Evolutionary conservation across 2,797 vertebrate genomes (phyloP).

Genomic region (Dallia pectoralis): DNA sequence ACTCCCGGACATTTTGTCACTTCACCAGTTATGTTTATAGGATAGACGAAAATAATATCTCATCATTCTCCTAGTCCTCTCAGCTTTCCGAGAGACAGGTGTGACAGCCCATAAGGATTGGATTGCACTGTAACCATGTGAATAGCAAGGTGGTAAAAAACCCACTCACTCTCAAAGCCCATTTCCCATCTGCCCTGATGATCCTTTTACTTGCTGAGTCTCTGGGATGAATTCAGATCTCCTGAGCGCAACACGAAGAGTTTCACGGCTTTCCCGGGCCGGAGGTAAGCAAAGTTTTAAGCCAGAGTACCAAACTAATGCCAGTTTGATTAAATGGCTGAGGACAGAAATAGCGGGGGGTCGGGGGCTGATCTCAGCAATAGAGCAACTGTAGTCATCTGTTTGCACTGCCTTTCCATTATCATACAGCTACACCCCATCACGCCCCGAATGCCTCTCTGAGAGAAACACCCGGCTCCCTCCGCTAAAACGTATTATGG

Average conservation of each 20-base stretch:
- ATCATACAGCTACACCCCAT: background rate
- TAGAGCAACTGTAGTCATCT: constrained; percentile 42
- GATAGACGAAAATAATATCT: background rate
- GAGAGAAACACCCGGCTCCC: background rate
- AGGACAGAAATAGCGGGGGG: constrained; percentile 65
- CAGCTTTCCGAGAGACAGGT: background rate
- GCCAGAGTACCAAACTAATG: constrained; percentile 67
- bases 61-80: background rate
- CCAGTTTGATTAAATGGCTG: constrained; percentile 74
- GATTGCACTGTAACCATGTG: constrained; percentile 52
- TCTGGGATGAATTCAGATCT: constrained; percentile 55
- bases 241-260: constrained; percentile 67
- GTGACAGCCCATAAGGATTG: constrained; percentile 57
- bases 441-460: background rate
- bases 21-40: background rate
- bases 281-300: constrained; percentile 70
- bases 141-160: constrained; percentile 53
- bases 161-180: constrained; percentile 55
- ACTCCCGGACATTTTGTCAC: background rate
- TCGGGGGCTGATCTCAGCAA: constrained; percentile 55
- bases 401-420: constrained; percentile 30
- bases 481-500: background rate
- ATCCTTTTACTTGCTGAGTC: constrained; percentile 78
- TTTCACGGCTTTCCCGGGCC: constrained; percentile 56
- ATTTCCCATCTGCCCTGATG: constrained; percentile 43